Evolutionary conservation across 2,113 vertebrate species (phyloP).

Genomic region (Leptosomus discolor): DNA sequence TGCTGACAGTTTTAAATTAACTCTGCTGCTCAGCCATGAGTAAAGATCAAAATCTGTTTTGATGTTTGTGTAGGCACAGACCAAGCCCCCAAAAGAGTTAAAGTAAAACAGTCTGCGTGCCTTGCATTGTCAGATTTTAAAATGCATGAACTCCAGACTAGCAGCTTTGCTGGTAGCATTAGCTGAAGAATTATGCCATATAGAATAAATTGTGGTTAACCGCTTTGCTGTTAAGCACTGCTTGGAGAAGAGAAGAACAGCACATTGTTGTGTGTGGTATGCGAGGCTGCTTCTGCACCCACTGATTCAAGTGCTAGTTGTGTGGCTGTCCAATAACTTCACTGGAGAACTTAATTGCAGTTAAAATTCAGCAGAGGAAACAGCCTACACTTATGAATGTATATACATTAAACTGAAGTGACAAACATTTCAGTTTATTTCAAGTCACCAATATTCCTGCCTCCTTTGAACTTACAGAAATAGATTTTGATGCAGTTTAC

Average conservation of each 20-base stretch:
- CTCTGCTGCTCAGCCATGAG: neutral
- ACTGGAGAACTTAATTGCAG: neutral
- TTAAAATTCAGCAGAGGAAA: neutral
- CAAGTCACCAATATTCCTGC: accelerated
- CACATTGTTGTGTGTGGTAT: neutral
- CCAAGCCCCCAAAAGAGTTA: neutral
- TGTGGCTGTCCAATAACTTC: neutral
- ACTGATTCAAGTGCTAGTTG: neutral
- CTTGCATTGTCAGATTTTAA: neutral
- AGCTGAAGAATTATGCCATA: neutral
- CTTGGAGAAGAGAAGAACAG: neutral
- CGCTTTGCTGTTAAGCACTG: neutral
- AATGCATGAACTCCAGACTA: neutral
- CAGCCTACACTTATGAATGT: neutral
- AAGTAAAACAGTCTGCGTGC: neutral
- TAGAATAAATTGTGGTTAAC: neutral
- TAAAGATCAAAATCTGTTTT: constrained; percentile 21
- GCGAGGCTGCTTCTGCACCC: neutral
- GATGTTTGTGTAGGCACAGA: neutral
- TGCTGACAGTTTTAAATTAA: constrained; percentile 26
- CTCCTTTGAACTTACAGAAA: neutral
- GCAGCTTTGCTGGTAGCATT: neutral
- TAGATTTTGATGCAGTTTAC: neutral
- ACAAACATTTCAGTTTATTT: neutral
- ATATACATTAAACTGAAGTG: neutral